These are phyloP conservation scores for Phalacrocorax pelagicus DNA, from an alignment of 2,113 vertebrate genomes.

Conservation along the genomic window DNA sequence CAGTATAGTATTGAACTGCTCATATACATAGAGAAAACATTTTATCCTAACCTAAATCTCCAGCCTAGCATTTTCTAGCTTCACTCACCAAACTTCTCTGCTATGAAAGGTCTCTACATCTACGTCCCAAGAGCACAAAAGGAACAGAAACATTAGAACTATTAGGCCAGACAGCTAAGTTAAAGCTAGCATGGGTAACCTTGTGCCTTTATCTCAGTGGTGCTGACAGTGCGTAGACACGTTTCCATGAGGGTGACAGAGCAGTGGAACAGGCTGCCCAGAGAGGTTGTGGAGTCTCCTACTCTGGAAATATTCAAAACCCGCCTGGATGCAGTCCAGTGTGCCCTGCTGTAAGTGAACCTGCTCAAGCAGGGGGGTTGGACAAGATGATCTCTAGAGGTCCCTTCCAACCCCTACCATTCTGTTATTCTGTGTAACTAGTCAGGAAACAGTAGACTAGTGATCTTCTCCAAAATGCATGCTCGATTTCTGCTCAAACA, in stretches of 20 bases:
- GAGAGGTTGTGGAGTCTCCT: too few relatives aligned
- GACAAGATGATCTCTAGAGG: too few relatives aligned
- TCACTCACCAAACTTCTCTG: background rate
- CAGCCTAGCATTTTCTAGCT: background rate
- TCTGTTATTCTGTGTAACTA: background rate
- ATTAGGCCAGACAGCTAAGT: background rate
- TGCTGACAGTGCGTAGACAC: background rate
- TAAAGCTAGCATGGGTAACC: background rate
- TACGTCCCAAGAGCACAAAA: background rate
- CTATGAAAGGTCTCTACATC: background rate
- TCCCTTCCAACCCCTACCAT: too few relatives aligned
- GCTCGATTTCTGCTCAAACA: background rate
- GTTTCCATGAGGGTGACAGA: background rate
- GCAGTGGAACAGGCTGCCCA: too few relatives aligned
- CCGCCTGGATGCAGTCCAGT: too few relatives aligned
- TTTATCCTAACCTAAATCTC: background rate
- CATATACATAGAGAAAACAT: background rate
- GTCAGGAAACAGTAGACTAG: fast-evolving
- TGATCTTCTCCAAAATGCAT: background rate
- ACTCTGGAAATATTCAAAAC: too few relatives aligned
- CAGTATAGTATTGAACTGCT: background rate
- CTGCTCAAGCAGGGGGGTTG: too few relatives aligned
- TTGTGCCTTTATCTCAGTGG: background rate
- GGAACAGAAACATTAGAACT: background rate
- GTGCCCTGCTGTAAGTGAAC: too few relatives aligned